phyloP scores from a whole-genome alignment of 2,113 vertebrate species.

The Sphaerodactylus townsendi region DNA sequence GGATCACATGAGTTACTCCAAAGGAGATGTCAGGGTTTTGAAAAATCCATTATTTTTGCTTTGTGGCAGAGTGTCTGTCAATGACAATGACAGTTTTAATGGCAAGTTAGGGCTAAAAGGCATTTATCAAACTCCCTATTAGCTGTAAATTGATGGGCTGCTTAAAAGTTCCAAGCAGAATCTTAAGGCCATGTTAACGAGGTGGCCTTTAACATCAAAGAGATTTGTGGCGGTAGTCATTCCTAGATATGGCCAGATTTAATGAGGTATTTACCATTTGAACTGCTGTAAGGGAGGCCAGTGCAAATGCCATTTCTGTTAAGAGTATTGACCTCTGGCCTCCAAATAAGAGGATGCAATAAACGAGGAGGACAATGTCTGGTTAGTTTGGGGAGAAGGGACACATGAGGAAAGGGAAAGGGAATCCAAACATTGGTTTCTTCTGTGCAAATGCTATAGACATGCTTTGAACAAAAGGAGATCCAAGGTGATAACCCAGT shows the following conservation, averaged over 20 bases:
- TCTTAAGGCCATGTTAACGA: conserved; percentile 28
- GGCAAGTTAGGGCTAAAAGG: conserved; percentile 37
- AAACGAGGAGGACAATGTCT: neutral
- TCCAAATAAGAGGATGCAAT: neutral
- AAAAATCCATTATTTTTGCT: conserved; percentile 34
- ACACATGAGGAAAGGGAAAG: neutral
- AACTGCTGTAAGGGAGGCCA: conserved; percentile 12
- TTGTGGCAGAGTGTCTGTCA: conserved; percentile 15
- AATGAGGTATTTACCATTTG: conserved; percentile 42
- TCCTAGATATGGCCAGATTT: conserved; percentile 23
- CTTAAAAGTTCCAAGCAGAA: conserved; percentile 50
- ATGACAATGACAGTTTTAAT: conserved; percentile 30
- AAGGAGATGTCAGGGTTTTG: neutral
- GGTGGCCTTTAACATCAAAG: conserved; percentile 54
- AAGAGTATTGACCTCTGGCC: neutral
- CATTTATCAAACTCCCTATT: conserved; percentile 49
- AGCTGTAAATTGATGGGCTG: conserved; percentile 38
- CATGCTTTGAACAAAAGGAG: neutral
- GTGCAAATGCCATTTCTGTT: conserved; percentile 44
- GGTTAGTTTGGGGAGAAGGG: neutral
- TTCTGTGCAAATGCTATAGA: neutral
- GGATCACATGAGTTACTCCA: neutral
- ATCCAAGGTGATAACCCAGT: no score
- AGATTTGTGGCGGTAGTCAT: conserved; percentile 23
- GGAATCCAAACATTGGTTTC: neutral